Evolutionary conservation across 2,797 vertebrate genomes (phyloP).

Genomic region (Intellagama lesueurii): DNA sequence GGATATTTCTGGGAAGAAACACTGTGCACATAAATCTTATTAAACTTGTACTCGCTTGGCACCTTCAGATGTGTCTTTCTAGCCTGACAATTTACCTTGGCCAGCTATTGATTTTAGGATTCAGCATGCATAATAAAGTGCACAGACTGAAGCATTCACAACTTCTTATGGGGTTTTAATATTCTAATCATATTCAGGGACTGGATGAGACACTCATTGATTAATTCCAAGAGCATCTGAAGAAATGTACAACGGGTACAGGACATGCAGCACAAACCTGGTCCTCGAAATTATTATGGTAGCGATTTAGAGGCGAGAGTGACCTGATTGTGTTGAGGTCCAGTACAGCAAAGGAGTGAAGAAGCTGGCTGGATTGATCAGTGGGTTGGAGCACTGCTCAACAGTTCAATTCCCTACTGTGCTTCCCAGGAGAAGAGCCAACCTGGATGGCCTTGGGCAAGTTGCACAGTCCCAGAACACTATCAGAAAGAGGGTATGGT

Average conservation of each 20-base stretch:
- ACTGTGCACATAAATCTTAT: constrained; percentile 48
- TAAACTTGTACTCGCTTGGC: constrained; percentile 35
- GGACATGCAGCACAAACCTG: neutral
- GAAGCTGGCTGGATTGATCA: too few relatives aligned
- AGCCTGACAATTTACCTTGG: constrained; percentile 56
- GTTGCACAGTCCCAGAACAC: too few relatives aligned
- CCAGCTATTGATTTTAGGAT: constrained; percentile 60
- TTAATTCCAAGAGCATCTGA: constrained; percentile 19
- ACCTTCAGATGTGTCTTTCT: constrained; percentile 59
- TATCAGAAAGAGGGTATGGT: too few relatives aligned
- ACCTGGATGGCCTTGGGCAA: too few relatives aligned
- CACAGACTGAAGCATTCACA: constrained; percentile 35
- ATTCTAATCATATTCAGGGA: constrained; percentile 42
- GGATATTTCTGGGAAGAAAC: constrained; percentile 49
- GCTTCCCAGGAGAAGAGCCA: too few relatives aligned
- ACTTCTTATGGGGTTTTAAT: constrained; percentile 47
- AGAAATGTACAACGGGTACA: neutral
- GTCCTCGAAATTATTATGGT: neutral
- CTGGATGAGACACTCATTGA: constrained; percentile 7
- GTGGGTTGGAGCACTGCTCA: too few relatives aligned
- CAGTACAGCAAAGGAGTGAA: neutral
- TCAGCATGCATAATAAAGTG: constrained; percentile 51
- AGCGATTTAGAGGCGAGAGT: neutral
- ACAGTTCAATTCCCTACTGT: too few relatives aligned
- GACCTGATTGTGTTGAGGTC: neutral